A percentile compares a stretch with the other conserved stretches of the same genome.
phyloP scores from a whole-genome alignment of 2,888 invertebrate genomes.

The Drosophila meridionalis region DNA sequence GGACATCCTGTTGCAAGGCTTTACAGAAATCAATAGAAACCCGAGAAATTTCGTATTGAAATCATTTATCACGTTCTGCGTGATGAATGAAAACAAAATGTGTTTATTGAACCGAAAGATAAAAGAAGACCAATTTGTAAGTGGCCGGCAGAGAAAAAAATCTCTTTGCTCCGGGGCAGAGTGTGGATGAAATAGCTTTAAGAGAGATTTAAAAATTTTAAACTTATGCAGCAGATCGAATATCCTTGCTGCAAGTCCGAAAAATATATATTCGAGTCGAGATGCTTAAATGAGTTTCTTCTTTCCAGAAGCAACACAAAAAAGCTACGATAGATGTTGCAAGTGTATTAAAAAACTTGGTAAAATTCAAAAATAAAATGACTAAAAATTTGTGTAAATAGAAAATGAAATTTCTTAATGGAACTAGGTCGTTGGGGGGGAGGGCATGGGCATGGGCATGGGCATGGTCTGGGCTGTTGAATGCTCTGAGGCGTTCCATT shows the following conservation, averaged over 20 bases:
- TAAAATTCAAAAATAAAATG: neutral
- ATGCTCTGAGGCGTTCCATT: neutral
- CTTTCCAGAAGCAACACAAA: neutral
- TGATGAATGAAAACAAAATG: constrained; percentile 6
- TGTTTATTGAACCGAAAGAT: neutral
- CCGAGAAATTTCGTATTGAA: neutral
- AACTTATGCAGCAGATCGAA: neutral
- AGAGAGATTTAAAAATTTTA: neutral
- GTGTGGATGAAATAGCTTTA: neutral
- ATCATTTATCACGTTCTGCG: neutral
- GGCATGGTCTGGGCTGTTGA: neutral
- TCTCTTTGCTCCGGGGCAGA: neutral
- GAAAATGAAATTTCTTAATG: neutral
- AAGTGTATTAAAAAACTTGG: neutral
- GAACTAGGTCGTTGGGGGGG: neutral
- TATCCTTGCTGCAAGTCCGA: neutral
- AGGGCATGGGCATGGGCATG: too few relatives aligned
- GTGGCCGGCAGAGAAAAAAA: neutral
- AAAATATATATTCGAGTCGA: neutral
- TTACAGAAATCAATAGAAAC: neutral
- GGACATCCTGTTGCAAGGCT: constrained; percentile 3
- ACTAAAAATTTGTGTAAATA: neutral
- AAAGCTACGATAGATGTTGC: neutral
- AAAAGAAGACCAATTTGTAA: neutral
- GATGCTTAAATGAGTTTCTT: neutral